Conservation (phyloP, 2,113 vertebrate species). For the Indri indri region DNA sequence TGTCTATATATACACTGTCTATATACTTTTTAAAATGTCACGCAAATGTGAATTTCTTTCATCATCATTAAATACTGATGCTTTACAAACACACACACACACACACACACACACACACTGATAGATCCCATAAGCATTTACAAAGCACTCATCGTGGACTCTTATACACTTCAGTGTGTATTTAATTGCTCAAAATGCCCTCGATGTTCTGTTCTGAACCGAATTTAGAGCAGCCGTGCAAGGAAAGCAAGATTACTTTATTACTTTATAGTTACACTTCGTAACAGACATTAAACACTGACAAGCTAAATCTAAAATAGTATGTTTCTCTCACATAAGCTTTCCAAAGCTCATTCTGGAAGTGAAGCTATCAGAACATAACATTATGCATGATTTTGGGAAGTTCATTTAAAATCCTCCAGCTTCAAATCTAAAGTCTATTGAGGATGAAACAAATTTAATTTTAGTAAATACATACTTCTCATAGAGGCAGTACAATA, state of each 20-base stretch:
- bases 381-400: background rate
- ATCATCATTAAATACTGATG: background rate
- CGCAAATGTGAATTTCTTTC: background rate
- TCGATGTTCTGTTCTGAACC: background rate
- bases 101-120: no score
- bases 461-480: conserved; percentile 25
- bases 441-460: background rate
- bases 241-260: background rate
- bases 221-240: background rate
- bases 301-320: conserved; percentile 13
- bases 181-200: background rate
- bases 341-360: background rate
- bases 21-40: background rate
- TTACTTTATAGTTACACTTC: background rate
- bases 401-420: conserved; percentile 13
- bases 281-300: background rate
- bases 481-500: background rate
- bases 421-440: background rate
- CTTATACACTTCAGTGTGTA: background rate
- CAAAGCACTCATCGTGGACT: background rate
- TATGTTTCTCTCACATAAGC: background rate
- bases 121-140: background rate
- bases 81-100: background rate
- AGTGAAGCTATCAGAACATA: background rate
- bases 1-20: background rate